Conservation (phyloP, 2,888 invertebrate genomes). For the Heliconius charithonia region DNA sequence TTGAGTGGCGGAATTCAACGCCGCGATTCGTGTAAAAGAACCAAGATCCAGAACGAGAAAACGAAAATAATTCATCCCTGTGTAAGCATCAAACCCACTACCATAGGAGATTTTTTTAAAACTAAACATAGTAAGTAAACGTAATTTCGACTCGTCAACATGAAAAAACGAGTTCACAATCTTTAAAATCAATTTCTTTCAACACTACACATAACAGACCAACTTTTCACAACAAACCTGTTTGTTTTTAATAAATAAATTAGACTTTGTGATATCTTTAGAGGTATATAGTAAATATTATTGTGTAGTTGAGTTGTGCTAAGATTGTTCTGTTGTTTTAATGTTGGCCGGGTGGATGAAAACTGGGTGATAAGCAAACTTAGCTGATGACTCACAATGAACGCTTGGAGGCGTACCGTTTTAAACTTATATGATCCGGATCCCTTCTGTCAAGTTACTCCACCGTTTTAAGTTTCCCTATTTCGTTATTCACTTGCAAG, state of each 20-base stretch:
- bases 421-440: constrained; percentile 57
- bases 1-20: no score
- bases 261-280: constrained; percentile 16
- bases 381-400: constrained; percentile 33
- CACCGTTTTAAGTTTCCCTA: constrained; percentile 38
- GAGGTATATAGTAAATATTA: constrained; percentile 22
- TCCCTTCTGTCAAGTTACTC: constrained; percentile 60
- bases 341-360: constrained; percentile 24
- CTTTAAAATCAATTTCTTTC: background rate
- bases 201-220: no score
- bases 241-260: constrained; percentile 2
- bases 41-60: no score
- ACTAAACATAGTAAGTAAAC: background rate
- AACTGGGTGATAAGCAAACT: constrained; percentile 38
- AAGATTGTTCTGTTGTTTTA: constrained; percentile 26
- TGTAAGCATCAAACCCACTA: no score
- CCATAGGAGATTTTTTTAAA: no score
- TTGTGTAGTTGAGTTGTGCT: constrained; percentile 23
- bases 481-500: constrained; percentile 35
- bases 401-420: constrained; percentile 44
- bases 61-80: no score
- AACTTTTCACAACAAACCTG: background rate
- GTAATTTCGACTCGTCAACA: background rate
- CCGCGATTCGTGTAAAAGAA: no score
- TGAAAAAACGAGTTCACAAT: background rate